Evolutionary conservation across 2,797 vertebrate genomes (phyloP), one percentile per base, ranked within the genome.

Genomic region (Poecilia wingei): DNA sequence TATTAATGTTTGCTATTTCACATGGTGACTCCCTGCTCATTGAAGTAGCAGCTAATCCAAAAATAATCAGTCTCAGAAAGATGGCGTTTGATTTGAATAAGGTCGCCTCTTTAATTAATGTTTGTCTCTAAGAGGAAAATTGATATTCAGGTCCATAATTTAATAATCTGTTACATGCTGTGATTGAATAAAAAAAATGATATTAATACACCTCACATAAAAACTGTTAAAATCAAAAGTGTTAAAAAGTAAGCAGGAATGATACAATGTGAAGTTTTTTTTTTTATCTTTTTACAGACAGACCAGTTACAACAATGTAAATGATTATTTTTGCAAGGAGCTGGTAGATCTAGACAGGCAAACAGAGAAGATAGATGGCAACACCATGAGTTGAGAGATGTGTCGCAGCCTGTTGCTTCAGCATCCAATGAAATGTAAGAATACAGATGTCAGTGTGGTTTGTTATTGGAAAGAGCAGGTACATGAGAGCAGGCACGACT

Each of bases 51-150:
- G 69, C 68, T 20, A 72, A 79, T 75, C 74, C 72, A 47, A 20
- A 76, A 31, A 69, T 59, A 59, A 81, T 79, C 66, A 72, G 64
- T 68, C 6, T n/a, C 66, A 66, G 36, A 66, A 66, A 22, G 7
- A 41, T 39, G 18, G 6, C 20, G 57, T 78, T 39, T 47, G 71
- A 61, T 75, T 45, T 77, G 49, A 85, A 81, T 20, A 28, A 33
- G 8, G 18, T 28, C 13, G 14, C 16, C 47, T 31, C 49, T 33
- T 45, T 45, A 39, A 36, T 68, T 66, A 8, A 39, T n/a, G 59
- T 41, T 76, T 46, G 41, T 1, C 12, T 41, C 13, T n/a, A 0
- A n/a, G 31, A 51, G 8, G 12, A 51, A 39, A 51, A 68, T 2
- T 6, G 1, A 25, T 28, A 46, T 49, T 39, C 28, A 43, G 22